Evolutionary conservation across 2,797 vertebrate genomes (phyloP), one percentile per base, ranked within the genome.

Genomic region (Euthynnus affinis): DNA sequence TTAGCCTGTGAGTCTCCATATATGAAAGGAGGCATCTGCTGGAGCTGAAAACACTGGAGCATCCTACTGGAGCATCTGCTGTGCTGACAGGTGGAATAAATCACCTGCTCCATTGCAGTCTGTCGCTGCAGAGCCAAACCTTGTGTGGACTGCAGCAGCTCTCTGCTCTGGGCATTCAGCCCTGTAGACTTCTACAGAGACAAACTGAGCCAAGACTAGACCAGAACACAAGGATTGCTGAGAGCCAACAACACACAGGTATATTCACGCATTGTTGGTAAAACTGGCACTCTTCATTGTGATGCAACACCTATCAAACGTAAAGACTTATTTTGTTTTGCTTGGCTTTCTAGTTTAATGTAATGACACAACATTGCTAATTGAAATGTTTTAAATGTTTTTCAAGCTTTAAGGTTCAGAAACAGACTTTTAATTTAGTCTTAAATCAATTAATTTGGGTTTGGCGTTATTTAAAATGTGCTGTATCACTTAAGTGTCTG

Each of bases 61-160:
- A 55, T 77, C 76, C 82, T 71, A 57, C 73, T 62, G 59, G 61
- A 85, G 80, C 86, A 90, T 89, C 87, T 88, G 85, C 78, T 75
- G 49, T 9, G 58, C 55, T 89, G 89, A 87, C 89, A 88, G 85
- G 82, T 76, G 64, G 80, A 86, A 90, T 90, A 83, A 90, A 90
- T 90, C 87, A 90, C 67, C 69, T 68, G 85, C 82, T 82, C 66
- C 40, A 5, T 81, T 71, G 62, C 68, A 64, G 81, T 60, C 59
- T 81, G 64, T 34, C 18, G 42, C 68, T n/a, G 63, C 59, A 69
- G 57, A 84, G 74, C 46, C 76, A 22, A 73, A 55, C 25, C 69
- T 42, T 18, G 59, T 57, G 64, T 56, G 64, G 63, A 78, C 74
- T 67, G 57, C 73, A 67, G 66, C 55, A 74, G 62, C 55, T 71